Base-by-base conservation (phyloP, 2,888 invertebrate species). In the Clivina fossor region DNA sequence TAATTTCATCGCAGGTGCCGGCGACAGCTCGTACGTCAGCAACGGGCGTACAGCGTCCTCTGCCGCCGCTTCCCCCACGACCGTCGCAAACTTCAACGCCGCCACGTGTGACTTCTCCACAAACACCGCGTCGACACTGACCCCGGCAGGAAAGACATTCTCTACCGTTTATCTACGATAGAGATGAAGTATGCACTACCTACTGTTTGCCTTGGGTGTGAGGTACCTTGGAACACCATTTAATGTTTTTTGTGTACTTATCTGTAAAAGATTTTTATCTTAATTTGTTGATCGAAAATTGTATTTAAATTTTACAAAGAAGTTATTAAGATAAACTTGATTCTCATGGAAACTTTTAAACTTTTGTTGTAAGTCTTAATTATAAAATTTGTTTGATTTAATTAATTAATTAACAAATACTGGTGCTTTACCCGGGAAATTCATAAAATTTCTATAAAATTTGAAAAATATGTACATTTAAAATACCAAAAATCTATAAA, bases 41-140 rank as follows among this genome's bases (percentile, higher is more conserved):
- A 2, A 75, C 76, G 40, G 53, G 35, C 19, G 37, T 37, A 5
- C 44, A 53, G 13, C 78, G 80, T 59, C 56, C 68, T 8, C 64
- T 69, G 3, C 49, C 60, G 44, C 63, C 60, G 4, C 51, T 65
- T 38, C 64, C 67, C 1, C 61, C 64, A n/a, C 66, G 68, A 43
- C 76, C 81, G 49, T 80, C 81, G 11, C 81, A 81, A 58, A 74
- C 81, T 16, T 81, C 81, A 60, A 73, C 76, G 60, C 71, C 77
- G 61, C 73, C 69, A 61, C 66, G 65, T 65, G 60, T 68, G 58
- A 37, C 73, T 66, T 65, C 78, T 63, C 77, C 77, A 66, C 73
- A 73, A 13, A 71, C 72, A 2, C 74, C 73, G 9, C 65, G 73
- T 48, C 69, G 71, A 19, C 73, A 74, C 73, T 74, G 73, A 74